These are phyloP conservation scores for Agrypnus murinus DNA, from an alignment of 2,888 invertebrate species.

Conservation along the genomic window DNA sequence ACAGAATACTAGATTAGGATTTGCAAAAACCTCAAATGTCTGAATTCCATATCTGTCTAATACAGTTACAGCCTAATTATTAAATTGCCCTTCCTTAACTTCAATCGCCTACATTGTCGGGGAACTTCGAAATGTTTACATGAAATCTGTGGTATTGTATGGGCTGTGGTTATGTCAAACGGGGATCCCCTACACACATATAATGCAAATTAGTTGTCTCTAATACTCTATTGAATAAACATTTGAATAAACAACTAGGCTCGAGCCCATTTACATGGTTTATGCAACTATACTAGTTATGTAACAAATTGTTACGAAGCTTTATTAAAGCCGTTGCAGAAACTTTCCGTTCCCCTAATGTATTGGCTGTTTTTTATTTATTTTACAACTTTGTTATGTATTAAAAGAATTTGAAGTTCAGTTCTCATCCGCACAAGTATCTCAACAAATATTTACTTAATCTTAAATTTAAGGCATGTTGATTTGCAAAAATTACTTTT, in stretches of 20 bases:
- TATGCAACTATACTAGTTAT: conserved; percentile 17
- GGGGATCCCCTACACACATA: conserved; percentile 17
- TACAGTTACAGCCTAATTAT: not conserved
- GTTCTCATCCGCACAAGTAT: too few relatives aligned
- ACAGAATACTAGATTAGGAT: too few relatives aligned
- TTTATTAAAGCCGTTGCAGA: too few relatives aligned
- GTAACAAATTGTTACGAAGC: conserved; percentile 6
- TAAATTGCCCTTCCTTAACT: not conserved
- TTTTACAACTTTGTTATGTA: too few relatives aligned
- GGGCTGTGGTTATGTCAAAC: conserved; percentile 21
- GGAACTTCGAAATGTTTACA: conserved; percentile 13
- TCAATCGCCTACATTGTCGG: not conserved
- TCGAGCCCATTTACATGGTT: conserved; percentile 16
- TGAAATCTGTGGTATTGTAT: conserved; percentile 13
- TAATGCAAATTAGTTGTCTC: conserved; percentile 27
- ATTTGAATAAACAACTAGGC: conserved; percentile 35
- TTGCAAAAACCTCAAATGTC: too few relatives aligned
- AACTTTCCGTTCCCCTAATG: too few relatives aligned
- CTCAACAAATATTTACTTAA: too few relatives aligned
- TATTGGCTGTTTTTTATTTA: too few relatives aligned
- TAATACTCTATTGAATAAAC: conserved; percentile 34
- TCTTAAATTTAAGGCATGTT: too few relatives aligned
- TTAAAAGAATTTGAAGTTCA: too few relatives aligned
- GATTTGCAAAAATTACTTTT: too few relatives aligned
- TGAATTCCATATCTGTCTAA: not conserved